Base-by-base conservation (phyloP, 2,797 vertebrate species). In the Amniataba percoides region DNA sequence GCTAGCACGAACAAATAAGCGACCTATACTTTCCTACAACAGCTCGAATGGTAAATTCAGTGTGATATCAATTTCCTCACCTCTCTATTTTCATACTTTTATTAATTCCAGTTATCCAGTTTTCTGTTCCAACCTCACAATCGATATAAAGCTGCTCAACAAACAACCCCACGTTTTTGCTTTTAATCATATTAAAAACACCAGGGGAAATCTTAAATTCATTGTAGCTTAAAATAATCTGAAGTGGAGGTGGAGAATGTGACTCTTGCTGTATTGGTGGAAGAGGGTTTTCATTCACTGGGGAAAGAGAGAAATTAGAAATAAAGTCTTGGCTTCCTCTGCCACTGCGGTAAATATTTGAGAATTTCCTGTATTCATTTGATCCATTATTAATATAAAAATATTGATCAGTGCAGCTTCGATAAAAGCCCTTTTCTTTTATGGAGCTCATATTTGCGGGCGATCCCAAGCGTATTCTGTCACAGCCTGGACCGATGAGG, bases 341-440 rank as follows among this genome's bases (percentile, higher is more conserved):
- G 25, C 18, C 18, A n/a, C 27, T 52, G 23, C 40, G 34, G 52
- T 58, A 46, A 19, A 51, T 58, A 7, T 52, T 77, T 63, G 13
- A 52, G 51, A 73, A 45, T 43, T 66, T 31, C 25, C 1, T 5
- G 7, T 31, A 19, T 43, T 27, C 11, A 40, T 62, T 63, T 63
- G 7, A 53, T 58, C 49, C 36, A 19, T 73, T 80, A 49, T 62
- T 62, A 5, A 69, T 57, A 12, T 8, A 34, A 34, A 57, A 25
- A 55, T 58, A 63, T 71, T 21, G 42, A 76, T 68, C 21, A 39
- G 23, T 36, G 34, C 21, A 55, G 23, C 58, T 73, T 57, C 48
- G 31, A 60, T 71, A 34, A 57, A 53, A 13, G 46, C 10, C 23
- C n/a, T n/a, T 31, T 36, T 7, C 34, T 36, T 49, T 14, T 12